Evolutionary conservation across 2,888 invertebrate species (phyloP).

Genomic region (Boloria selene): DNA sequence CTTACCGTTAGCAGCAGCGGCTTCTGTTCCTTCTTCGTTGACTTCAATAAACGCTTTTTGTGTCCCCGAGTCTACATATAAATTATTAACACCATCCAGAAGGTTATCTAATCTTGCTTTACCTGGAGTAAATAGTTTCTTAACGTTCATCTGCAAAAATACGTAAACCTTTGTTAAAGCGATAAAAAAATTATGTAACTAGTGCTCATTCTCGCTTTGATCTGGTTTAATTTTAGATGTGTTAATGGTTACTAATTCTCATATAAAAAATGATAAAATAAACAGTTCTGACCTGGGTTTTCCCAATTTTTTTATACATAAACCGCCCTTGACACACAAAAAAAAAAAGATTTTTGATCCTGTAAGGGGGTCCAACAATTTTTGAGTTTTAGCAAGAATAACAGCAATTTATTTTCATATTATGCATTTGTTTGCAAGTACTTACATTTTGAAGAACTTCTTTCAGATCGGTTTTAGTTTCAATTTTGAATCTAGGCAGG

Average conservation of each 20-base stretch:
- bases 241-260: too few relatives aligned
- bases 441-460: slow-evolving; percentile 83
- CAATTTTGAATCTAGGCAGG: slow-evolving; percentile 91
- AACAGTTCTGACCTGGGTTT: too few relatives aligned
- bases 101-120: slow-evolving; percentile 59
- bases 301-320: too few relatives aligned
- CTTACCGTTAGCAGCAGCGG: slow-evolving; percentile 91
- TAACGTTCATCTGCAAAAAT: slow-evolving; percentile 43
- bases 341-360: too few relatives aligned
- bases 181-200: too few relatives aligned
- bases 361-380: too few relatives aligned
- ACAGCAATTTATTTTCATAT: too few relatives aligned
- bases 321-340: too few relatives aligned
- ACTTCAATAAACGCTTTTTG: slow-evolving; percentile 94
- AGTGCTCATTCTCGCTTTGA: too few relatives aligned
- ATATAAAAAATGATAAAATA: too few relatives aligned
- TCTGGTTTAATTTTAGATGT: too few relatives aligned
- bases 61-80: slow-evolving; percentile 85
- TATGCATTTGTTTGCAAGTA: not conserved
- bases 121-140: slow-evolving; percentile 48
- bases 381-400: too few relatives aligned
- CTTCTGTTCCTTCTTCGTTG: slow-evolving; percentile 93
- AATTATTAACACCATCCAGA: slow-evolving; percentile 53
- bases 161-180: not conserved
- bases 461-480: slow-evolving; percentile 85